Evolutionary conservation across 30 jellyfish, hydroid and myxozoan species (phyloP).

Genomic region (Mastigias papua): DNA sequence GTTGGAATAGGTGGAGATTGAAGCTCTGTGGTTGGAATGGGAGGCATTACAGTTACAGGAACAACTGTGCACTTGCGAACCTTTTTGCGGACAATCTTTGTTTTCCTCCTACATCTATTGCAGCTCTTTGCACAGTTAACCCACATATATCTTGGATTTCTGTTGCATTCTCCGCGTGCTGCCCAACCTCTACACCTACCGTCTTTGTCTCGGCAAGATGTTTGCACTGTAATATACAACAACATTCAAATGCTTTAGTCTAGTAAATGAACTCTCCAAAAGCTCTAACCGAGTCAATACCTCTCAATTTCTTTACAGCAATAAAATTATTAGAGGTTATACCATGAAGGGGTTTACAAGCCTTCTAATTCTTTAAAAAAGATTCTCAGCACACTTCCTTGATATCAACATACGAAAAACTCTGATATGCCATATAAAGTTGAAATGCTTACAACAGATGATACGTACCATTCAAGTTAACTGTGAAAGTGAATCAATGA

Average conservation of each 20-base stretch:
- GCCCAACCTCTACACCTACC: constrained; percentile 18
- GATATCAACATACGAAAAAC: too few relatives aligned
- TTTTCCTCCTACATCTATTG: constrained; percentile 22
- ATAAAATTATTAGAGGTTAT: too few relatives aligned
- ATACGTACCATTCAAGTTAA: too few relatives aligned
- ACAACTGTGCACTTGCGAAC: constrained; percentile 34
- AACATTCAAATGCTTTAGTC: background rate
- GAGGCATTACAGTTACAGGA: constrained; percentile 30
- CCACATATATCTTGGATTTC: constrained; percentile 48
- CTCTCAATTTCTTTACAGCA: too few relatives aligned
- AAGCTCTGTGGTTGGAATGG: constrained; percentile 25
- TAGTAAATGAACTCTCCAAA: background rate
- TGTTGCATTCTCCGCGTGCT: constrained; percentile 19
- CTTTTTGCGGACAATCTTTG: constrained; percentile 14
- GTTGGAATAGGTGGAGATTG: constrained; percentile 46
- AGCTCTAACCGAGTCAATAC: too few relatives aligned
- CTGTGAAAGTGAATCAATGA: too few relatives aligned
- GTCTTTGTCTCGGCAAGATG: background rate
- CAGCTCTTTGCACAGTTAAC: constrained; percentile 52
- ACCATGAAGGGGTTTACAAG: too few relatives aligned
- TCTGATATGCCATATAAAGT: too few relatives aligned
- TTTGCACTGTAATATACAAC: background rate
- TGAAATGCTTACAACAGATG: too few relatives aligned
- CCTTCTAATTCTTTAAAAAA: too few relatives aligned
- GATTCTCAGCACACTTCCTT: too few relatives aligned